Evolutionary conservation across 2,113 vertebrate species (phyloP), one percentile per base, ranked within the genome.

Genomic region (Neogobius melanostomus): DNA sequence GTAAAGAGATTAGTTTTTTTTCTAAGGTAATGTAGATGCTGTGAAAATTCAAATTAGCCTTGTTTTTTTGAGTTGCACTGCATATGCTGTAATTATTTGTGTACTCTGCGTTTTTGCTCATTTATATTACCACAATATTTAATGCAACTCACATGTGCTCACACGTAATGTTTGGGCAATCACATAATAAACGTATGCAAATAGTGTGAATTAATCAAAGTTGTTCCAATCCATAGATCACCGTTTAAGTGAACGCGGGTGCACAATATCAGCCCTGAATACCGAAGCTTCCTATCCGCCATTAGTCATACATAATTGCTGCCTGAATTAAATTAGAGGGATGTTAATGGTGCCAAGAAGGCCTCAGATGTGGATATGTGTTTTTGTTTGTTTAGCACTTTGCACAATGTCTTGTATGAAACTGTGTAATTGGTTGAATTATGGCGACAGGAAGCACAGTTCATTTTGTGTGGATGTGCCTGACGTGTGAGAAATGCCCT

Each of bases 241-340:
- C 65, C 71, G 28, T 81, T 76, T 79, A 48, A 86, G 85, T 82
- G 21, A 63, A 69, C 36, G 62, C 66, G 62, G 70, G 72, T 76
- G 75, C 36, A 72, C 69, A 72, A 74, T 59, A 71, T 70, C 61
- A 72, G 73, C 64, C 60, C n/a, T 53, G 69, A 82, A 77, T 76
- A 63, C 69, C 54, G n/a, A 79, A 73, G 79, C 74, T 52, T 66
- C 36, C 74, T 74, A 68, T 75, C 44, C 59, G 45, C 59, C 59
- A 78, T 86, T 79, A 77, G 77, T 82, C 83, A 84, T 57, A 71
- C 63, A 81, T 77, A 83, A 85, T 85, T 81, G 70, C 71, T 75
- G 75, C 46, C 66, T 68, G 79, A 44, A 77, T 79, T 51, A 81
- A 82, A 84, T 83, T 66, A 72, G 66, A 73, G 78, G 69, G 71